Percentiles rank a stretch among this genome's conserved stretches.
Evolutionary conservation across 2,797 vertebrate species (phyloP).

Genomic region (Tokudaia muenninki): DNA sequence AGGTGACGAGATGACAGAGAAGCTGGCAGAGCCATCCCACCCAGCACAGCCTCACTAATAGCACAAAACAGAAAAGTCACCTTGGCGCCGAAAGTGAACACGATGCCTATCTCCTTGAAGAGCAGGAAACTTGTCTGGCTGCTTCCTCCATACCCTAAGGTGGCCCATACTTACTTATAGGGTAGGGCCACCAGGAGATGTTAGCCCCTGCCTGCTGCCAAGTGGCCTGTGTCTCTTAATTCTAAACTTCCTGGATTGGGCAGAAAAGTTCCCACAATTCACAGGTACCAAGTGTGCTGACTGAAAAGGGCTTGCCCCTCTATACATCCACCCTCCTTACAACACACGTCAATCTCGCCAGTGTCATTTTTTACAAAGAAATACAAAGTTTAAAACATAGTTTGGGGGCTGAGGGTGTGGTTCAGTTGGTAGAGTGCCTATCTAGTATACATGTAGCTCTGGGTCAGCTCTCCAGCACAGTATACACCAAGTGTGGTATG

Average conservation of each 20-base stretch:
- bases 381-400: neutral
- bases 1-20: no score
- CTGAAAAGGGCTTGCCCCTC: neutral
- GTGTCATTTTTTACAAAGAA: neutral
- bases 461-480: neutral
- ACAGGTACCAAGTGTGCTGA: accelerated
- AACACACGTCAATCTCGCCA: neutral
- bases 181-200: neutral
- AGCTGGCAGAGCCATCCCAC: neutral
- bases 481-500: neutral
- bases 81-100: neutral
- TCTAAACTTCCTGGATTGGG: no score
- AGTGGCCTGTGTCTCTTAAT: neutral
- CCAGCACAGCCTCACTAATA: neutral
- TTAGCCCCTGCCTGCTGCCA: accelerated
- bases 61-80: neutral
- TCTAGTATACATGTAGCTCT: neutral
- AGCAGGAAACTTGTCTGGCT: accelerated
- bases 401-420: neutral
- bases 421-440: neutral
- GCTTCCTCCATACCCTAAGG: neutral
- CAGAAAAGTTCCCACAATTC: neutral
- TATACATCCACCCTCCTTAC: neutral
- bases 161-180: no score
- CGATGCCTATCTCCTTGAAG: neutral